Conservation (phyloP, 2,888 invertebrate genomes). For the Choristoneura rosaceana region DNA sequence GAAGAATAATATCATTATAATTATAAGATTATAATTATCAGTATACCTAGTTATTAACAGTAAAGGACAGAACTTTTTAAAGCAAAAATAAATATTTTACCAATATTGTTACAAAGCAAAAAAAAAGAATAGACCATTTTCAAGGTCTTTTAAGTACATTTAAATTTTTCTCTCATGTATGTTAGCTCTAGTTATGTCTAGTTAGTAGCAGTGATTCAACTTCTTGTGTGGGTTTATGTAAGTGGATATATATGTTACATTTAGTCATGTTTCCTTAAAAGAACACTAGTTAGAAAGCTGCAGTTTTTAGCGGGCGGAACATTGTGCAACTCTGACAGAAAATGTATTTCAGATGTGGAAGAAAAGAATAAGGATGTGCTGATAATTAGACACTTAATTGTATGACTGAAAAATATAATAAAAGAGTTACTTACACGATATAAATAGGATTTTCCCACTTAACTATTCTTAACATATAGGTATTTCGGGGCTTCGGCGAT, state of each 20-base stretch:
- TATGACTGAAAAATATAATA: not conserved
- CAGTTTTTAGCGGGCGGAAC: constrained; percentile 32
- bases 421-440: constrained; percentile 15
- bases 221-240: constrained; percentile 13
- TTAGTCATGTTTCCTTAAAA: constrained; percentile 55
- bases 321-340: constrained; percentile 30
- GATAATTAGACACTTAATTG: not conserved
- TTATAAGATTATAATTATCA: too few relatives aligned
- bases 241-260: constrained; percentile 27
- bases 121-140: not conserved
- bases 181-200: not conserved
- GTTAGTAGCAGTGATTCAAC: not conserved
- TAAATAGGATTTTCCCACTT: constrained; percentile 37
- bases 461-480: constrained; percentile 51
- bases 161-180: not conserved
- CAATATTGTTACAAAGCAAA: not conserved
- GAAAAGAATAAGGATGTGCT: not conserved
- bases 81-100: not conserved
- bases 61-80: not conserved
- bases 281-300: constrained; percentile 60
- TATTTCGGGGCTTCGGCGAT: constrained; percentile 48
- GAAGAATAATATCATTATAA: too few relatives aligned
- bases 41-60: too few relatives aligned
- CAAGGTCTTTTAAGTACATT: not conserved
- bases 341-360: constrained; percentile 4